Evolutionary conservation across 2,888 invertebrate species (phyloP), one percentile per base, ranked within the genome.

Genomic region (Exocentrus adspersus): DNA sequence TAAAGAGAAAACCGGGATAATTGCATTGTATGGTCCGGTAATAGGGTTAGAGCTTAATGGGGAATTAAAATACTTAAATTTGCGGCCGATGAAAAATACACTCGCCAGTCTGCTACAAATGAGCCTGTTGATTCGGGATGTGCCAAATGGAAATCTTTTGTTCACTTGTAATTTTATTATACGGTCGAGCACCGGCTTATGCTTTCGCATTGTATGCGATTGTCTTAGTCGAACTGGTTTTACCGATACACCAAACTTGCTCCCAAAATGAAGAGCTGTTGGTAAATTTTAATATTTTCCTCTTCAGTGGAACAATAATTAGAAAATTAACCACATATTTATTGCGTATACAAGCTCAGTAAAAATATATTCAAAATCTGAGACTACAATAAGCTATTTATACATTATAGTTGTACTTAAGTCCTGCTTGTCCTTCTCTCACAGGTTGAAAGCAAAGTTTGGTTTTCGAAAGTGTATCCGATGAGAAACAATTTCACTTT

Each of bases 1-100:
- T 52, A 58, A 62, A 58, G 62, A 62, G 51, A 53, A 32, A 58
- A 42, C 28, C 43, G 21, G 57, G 62, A 57, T 62, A 62, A 62
- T 62, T 62, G 41, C 50, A 62, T 62, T 51, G 58, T 62, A 32
- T 54, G 30, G 16, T 46, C 19, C 20, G 24, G 54, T 51, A 61
- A 60, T 53, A 51, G 61, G 53, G 53, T 53, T 54, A 60, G 10
- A 45, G 54, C 45, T 28, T 51, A 60, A 60, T 60, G 51, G 51
- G 42, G 60, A 60, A 50, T 60, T 60, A 60, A 52, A 60, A 60
- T 60, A 57, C 57, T 46, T 46, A 57, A 28, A 14, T 57, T 30
- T 32, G 57, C 28, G 57, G 57, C 17, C 46, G 57, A 12, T 32
- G 57, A 57, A 57, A 57, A 57, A 57, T 57, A 46, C 46, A 28